Evolutionary conservation across 1,140 invertebrate species (phyloP).

Genomic region (Drosophila baimaii): DNA sequence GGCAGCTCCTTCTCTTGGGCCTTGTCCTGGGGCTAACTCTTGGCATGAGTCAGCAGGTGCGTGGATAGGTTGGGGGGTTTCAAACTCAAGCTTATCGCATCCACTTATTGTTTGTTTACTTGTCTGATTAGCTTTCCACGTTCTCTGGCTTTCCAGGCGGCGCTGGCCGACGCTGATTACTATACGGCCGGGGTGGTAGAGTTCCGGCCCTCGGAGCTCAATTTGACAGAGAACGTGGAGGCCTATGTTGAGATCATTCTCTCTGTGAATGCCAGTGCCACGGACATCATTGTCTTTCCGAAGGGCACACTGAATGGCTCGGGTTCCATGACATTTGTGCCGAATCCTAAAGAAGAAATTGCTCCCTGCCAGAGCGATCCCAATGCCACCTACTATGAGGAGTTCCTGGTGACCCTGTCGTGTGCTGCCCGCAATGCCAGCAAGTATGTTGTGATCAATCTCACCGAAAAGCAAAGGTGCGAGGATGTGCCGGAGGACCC

Average conservation of each 20-base stretch:
- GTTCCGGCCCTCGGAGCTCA: constrained; percentile 1
- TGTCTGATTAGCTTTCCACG: background rate
- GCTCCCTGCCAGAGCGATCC: constrained; percentile 63
- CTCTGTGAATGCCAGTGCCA: constrained; percentile 52
- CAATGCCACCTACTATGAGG: constrained; percentile 19
- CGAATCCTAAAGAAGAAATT: constrained; percentile 24
- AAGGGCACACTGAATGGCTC: constrained; percentile 86
- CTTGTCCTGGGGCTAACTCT: constrained; percentile 8
- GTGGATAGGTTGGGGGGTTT: background rate
- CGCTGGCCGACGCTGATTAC: constrained; percentile 79
- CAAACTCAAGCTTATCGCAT: background rate
- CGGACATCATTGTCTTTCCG: constrained; percentile 95
- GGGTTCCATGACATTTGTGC: constrained; percentile 52
- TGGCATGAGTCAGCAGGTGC: constrained; percentile 35
- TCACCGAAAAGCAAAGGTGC: constrained; percentile 88
- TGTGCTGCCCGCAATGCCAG: constrained; percentile 58
- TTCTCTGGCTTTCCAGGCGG: constrained; percentile 68
- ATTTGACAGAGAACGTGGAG: constrained; percentile 43
- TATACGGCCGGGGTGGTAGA: constrained; percentile 86
- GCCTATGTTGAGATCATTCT: constrained; percentile 64
- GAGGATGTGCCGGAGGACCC: constrained; percentile 68
- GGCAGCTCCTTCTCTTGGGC: background rate
- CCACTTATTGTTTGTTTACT: background rate
- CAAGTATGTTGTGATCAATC: too few relatives aligned
- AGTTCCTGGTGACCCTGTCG: constrained; percentile 61